Evolutionary conservation across 1,140 invertebrate species (phyloP).

Genomic region (Phymastichus coffea): DNA sequence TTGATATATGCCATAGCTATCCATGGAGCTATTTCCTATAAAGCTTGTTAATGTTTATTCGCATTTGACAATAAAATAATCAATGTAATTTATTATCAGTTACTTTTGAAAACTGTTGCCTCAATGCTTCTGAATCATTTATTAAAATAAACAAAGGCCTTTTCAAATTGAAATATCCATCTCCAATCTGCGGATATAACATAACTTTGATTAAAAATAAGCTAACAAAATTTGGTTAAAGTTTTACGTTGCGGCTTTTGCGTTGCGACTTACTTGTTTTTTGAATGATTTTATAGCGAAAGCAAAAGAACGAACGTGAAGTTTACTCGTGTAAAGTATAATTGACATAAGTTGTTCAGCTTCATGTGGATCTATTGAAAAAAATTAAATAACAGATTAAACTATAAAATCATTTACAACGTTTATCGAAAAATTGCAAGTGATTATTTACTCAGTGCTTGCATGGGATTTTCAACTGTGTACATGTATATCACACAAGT

Average conservation of each 20-base stretch:
- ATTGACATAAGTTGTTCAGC: conserved; percentile 21
- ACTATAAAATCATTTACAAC: no score
- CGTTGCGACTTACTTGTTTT: conserved; percentile 30
- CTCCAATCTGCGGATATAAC: conserved; percentile 40
- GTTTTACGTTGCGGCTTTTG: not conserved
- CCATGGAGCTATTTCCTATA: conserved; percentile 40
- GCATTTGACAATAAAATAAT: not conserved
- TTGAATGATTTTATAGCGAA: conserved; percentile 46
- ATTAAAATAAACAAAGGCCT: conserved; percentile 51
- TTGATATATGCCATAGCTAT: conserved; percentile 51
- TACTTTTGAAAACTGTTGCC: conserved; percentile 43
- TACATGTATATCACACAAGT: conserved; percentile 50
- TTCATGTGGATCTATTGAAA: no score
- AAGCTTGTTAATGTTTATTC: not conserved
- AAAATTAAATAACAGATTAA: no score
- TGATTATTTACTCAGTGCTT: conserved; percentile 5
- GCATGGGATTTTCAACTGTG: conserved; percentile 32
- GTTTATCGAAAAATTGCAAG: not conserved
- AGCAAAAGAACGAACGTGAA: conserved; percentile 37
- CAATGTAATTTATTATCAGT: no score
- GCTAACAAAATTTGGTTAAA: not conserved
- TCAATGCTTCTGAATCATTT: conserved; percentile 44
- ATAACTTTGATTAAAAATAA: not conserved
- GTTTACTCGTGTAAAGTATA: conserved; percentile 28
- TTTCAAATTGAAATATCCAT: conserved; percentile 45